These are phyloP conservation scores for Temnothorax longispinosus DNA, from an alignment of 1,140 invertebrate species.

Conservation along the genomic window DNA sequence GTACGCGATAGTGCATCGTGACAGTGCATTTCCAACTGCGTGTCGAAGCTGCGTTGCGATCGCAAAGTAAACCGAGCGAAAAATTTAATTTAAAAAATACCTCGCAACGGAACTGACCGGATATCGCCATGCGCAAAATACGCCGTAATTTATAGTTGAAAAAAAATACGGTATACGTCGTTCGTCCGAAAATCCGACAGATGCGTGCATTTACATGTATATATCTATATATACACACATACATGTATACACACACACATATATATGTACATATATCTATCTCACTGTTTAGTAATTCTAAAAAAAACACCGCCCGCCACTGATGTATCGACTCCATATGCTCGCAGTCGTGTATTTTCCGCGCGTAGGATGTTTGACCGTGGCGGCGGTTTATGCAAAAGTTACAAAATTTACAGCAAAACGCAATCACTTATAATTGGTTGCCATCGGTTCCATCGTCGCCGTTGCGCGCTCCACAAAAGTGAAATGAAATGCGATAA, in stretches of 20 bases:
- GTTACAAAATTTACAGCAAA: conserved; percentile 41
- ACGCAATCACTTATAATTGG: conserved; percentile 48
- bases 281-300: conserved; percentile 49
- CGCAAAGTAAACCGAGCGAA: conserved; percentile 44
- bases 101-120: conserved; percentile 21
- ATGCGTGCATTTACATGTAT: not conserved
- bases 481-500: conserved; percentile 22
- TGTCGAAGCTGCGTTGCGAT: conserved; percentile 45
- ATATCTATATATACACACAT: not conserved
- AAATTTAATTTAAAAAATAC: conserved; percentile 62
- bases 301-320: conserved; percentile 18
- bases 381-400: not conserved
- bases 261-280: not conserved
- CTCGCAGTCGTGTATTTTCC: not conserved
- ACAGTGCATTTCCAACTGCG: conserved; percentile 32
- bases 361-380: not conserved
- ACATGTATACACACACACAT: no score
- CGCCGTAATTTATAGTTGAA: conserved; percentile 52
- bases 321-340: not conserved
- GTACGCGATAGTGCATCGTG: conserved; percentile 34
- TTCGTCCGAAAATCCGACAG: conserved; percentile 40
- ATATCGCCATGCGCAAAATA: conserved; percentile 47
- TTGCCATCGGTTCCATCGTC: not conserved
- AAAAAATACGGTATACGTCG: conserved; percentile 44
- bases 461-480: not conserved